phyloP scores from a whole-genome alignment of 2,113 vertebrate species.

The Climacteris rufus region DNA sequence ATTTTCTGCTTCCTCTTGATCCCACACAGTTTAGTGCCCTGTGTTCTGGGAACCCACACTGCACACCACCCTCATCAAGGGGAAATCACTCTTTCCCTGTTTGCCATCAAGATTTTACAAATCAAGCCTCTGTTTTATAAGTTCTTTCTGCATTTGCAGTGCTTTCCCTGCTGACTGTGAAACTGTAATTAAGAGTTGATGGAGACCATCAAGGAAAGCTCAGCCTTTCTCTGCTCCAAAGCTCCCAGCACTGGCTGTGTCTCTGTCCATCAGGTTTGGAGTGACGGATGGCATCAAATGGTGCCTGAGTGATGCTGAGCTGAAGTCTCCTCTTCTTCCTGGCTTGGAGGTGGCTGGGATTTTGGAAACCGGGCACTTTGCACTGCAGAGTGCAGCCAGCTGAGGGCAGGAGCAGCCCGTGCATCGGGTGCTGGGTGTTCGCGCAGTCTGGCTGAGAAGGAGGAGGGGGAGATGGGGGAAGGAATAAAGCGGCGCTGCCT shows the following conservation, averaged over 20 bases:
- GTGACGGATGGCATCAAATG: rapidly evolving
- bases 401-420: constrained; percentile 60
- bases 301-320: not conserved
- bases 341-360: rapidly evolving
- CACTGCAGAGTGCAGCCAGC: constrained; percentile 13
- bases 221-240: not conserved
- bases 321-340: not conserved
- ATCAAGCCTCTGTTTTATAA: not conserved
- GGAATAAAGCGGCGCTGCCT: not conserved
- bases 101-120: not conserved
- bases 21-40: rapidly evolving
- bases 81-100: not conserved
- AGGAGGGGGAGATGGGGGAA: not conserved
- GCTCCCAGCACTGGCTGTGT: not conserved
- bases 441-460: rapidly evolving
- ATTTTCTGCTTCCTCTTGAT: not conserved
- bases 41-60: not conserved
- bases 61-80: not conserved
- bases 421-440: not conserved
- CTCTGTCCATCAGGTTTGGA: rapidly evolving
- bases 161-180: not conserved
- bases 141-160: not conserved
- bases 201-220: rapidly evolving
- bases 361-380: not conserved
- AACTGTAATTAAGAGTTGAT: not conserved